Base-by-base conservation (phyloP, 2,113 vertebrate genomes). In the Ictalurus punctatus region DNA sequence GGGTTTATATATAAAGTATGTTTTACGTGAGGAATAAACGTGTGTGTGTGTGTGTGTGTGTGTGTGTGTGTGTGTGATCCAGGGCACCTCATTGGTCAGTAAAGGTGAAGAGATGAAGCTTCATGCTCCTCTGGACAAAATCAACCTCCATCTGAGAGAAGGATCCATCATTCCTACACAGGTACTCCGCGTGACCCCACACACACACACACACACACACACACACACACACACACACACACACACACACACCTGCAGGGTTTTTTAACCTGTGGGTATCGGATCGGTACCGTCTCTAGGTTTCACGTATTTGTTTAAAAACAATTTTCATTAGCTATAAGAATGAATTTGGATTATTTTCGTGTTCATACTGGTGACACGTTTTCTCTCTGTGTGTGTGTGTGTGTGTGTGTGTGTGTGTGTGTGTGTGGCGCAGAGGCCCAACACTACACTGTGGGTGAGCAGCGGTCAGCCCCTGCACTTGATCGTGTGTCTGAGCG, bases 91-190 rank as follows among this genome's bases (percentile, higher is more conserved):
- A 0, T 65, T 97, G 88, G 93, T 85, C 83, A 97, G 97, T 94
- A 94, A 92, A 0, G 97, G 97, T 21, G 96, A 97, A 90, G 92
- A 94, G 83, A 19, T 96, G 80, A 95, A 71, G 85, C 96, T 98
- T 90, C 83, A 89, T 0, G 97, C 97, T 1, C 95, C 97, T 8
- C 91, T 97, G 58, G 96, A 97, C 63, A 97, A 96, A 93, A 96
- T 98, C 93, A 98, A 97, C 90, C 85, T 98, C 37, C 97, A 98
- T 61, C 54, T 98, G 84, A 94, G 96, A 0, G 97, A 97, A 71
- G 97, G 97, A 34, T 91, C 93, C 0, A 79, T 98, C 85, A 93
- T 95, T 76, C 96, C 97, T 13, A 97, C 96, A 21, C 97, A 98
- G 96, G 97, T 98, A 84, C 25, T 40, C 58, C 4, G 1, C 19